Conservation (phyloP, 2,888 invertebrate genomes). For the Odontomyia ornata region DNA sequence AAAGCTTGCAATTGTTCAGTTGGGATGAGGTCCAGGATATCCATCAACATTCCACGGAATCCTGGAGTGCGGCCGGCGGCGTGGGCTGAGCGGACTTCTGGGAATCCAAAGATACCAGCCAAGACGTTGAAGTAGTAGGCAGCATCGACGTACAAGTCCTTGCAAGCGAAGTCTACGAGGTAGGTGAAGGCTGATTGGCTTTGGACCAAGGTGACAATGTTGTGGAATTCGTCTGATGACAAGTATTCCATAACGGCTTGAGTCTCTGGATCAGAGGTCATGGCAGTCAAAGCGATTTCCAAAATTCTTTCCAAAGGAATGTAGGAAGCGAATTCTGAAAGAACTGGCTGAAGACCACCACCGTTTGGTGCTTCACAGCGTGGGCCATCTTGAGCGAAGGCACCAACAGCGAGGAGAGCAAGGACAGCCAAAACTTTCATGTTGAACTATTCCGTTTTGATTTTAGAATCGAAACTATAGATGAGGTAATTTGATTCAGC, state of each 20-base stretch:
- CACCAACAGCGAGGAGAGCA: slow-evolving; percentile 26
- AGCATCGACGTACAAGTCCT: slow-evolving; percentile 44
- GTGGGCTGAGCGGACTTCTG: not conserved
- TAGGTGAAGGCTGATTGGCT: slow-evolving; percentile 15
- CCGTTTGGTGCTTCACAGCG: slow-evolving; percentile 45
- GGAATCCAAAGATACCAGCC: slow-evolving; percentile 45
- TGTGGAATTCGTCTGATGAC: slow-evolving; percentile 42
- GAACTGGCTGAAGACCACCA: slow-evolving; percentile 44
- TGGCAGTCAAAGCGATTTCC: slow-evolving; percentile 33
- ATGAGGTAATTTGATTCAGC: not conserved
- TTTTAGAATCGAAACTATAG: not conserved
- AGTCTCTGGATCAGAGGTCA: slow-evolving; percentile 47
- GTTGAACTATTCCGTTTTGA: not conserved
- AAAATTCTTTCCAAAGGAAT: slow-evolving; percentile 40
- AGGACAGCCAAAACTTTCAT: slow-evolving; percentile 30
- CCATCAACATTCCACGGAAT: slow-evolving; percentile 38
- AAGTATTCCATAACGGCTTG: slow-evolving; percentile 46
- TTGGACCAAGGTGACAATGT: slow-evolving; percentile 40
- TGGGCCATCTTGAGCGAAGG: slow-evolving; percentile 35
- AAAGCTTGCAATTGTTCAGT: slow-evolving; percentile 35
- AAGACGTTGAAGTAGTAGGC: slow-evolving; percentile 47
- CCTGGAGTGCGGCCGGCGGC: slow-evolving; percentile 19
- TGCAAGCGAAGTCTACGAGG: slow-evolving; percentile 44
- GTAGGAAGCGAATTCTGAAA: slow-evolving; percentile 29
- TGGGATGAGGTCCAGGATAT: slow-evolving; percentile 45